phyloP scores from a whole-genome alignment of 92 coral and sea anemone species.

The Parazoanthus darwini region DNA sequence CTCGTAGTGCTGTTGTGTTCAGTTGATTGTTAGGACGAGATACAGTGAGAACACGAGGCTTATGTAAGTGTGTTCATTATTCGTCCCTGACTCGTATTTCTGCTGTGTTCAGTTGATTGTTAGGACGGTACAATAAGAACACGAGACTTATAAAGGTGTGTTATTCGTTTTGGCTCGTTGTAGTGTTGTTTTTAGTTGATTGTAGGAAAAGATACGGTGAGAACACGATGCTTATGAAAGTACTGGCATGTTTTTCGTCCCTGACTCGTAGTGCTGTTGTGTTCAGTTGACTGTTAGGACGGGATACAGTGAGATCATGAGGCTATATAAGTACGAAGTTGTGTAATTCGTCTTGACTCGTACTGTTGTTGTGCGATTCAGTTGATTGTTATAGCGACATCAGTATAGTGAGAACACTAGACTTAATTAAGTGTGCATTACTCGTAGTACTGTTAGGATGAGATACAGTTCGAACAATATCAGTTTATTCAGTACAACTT shows the following conservation, averaged over 20 bases:
- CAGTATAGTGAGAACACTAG: too few species aligned
- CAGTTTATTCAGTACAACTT: too few species aligned
- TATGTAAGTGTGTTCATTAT: too few species aligned
- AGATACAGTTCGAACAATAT: too few species aligned
- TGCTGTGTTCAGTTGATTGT: not conserved
- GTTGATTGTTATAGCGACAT: not conserved
- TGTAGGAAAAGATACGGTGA: not conserved
- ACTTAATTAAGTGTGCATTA: too few species aligned
- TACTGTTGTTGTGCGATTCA: not conserved
- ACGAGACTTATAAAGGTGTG: not conserved
- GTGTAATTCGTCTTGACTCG: not conserved
- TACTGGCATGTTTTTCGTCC: too few species aligned
- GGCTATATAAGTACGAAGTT: not conserved
- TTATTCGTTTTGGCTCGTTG: not conserved
- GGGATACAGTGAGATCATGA: too few species aligned
- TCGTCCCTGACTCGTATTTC: not conserved
- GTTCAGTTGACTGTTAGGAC: not conserved
- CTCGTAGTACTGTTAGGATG: not conserved
- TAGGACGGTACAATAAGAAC: too few species aligned
- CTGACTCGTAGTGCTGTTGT: not conserved
- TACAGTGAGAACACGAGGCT: too few species aligned
- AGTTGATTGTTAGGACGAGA: not conserved
- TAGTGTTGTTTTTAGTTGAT: not conserved
- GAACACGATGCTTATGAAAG: too few species aligned
- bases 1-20: not conserved